Evolutionary conservation across 2,888 invertebrate genomes (phyloP), one percentile per base, ranked within the genome.

Genomic region (Volucella inflata): DNA sequence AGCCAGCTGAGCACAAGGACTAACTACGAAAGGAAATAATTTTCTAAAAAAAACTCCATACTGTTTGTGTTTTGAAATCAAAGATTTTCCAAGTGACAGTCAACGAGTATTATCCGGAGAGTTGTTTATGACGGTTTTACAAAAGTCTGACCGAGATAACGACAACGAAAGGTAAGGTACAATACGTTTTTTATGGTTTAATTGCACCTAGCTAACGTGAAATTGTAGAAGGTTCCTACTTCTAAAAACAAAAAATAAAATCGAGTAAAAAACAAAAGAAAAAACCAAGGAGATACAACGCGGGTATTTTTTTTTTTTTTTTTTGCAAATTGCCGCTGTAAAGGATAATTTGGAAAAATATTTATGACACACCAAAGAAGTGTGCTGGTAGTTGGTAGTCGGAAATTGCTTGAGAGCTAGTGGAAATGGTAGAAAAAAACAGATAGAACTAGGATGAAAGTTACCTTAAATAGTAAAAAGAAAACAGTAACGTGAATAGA

Each of bases 141-240:
- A 57, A 30, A n/a, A 21, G 16, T 60, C 40, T 30, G 42, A n/a
- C 12, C 14, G 16, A 70, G 44, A 62, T 87, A 88, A 87, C 42
- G 36, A 72, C 38, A 57, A 60, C 71, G 57, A 84, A 79, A 87
- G 83, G 87, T 80, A 80, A 87, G 80, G 88, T 88, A 88, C 88
- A 88, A 88, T 89, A 89, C 87, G 88, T 89, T 90, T 83, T 90
- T 90, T 90, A 90, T 90, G 90, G 90, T 90, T 90, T 89, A 89
- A 88, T 89, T 88, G 72, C 84, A 85, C 84, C 84, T 85, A 76
- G 55, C 76, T 68, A 0, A 16, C 50, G 48, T 76, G 75, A 57
- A 76, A 80, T 76, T 55, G 40, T 9, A 44, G 67, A 80, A 76
- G 76, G 75, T 85, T 80, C 6, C 70, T 55, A 10, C 48, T 17